Evolutionary conservation across 2,888 invertebrate genomes (phyloP), one percentile per base, ranked within the genome.

Genomic region (Epirrhoe alternata): DNA sequence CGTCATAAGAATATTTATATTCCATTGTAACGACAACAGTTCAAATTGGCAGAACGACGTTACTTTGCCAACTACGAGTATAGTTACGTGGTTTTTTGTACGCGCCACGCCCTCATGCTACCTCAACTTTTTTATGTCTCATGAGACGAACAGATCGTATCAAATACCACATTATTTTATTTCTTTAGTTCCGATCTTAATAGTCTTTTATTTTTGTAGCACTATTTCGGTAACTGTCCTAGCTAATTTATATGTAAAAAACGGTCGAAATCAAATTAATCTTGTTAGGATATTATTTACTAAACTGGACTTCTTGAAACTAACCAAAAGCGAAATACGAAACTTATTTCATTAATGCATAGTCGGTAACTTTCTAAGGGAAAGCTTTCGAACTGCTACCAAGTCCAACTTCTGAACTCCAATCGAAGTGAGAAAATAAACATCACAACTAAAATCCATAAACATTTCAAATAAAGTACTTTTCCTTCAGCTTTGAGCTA

Each of bases 331-430:
- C 62, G 50, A 71, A 70, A 68, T 64, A 67, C 35, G 38, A 66
- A 71, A 73, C 70, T 73, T 71, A 73, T 70, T 73, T 73, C 65
- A 73, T 73, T 71, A 73, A 62, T 70, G 67, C 71, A 70, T 71
- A 70, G 68, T 71, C 49, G 50, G 30, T 50, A 60, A 67, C 67
- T 66, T 61, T 68, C 58, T 51, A 47, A 66, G 63, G 62, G 62
- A 67, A 73, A 71, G 68, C 65, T 64, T 68, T 63, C 42, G 10
- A 68, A 70, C 61, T 66, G 55, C 61, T 47, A 16, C 42, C n/a
- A 57, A 62, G 59, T 66, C 56, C 38, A 58, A 68, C 68, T 70
- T 68, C 42, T 53, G 57, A 71, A 66, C 70, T 66, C 51, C 59
- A 61, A 70, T 69, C 61, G 66, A 68, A 72, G 61, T 49, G 57